Evolutionary conservation across 2,797 vertebrate species (phyloP), one percentile per base, ranked within the genome.

Genomic region (Chiropotes sagulatus): DNA sequence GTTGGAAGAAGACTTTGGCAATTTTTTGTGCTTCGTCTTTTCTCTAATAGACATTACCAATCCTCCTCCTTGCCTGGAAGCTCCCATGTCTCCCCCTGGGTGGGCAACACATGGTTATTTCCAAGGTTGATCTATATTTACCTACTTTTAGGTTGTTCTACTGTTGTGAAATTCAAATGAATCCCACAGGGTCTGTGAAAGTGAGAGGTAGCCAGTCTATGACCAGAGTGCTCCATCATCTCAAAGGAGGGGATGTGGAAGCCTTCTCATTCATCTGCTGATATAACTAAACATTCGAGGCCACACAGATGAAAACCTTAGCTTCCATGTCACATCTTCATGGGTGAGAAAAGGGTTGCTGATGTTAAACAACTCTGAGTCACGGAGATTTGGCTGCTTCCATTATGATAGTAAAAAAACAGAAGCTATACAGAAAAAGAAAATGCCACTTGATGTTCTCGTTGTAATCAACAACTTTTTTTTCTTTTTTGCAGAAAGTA

Each of bases 401-500:
- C 67, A 44, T 92, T 93, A 61, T 33, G 57, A 85, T 92, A 94
- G 91, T 92, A 96, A 97, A 92, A 94, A 97, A 92, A 84, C 46
- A 84, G 52, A 81, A 26, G 30, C 72, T 58, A 46, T 7, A 4
- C 9, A 50, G 73, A 67, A 95, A 94, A 96, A 93, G 70, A 91
- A 93, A 95, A 95, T 22, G 44, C 84, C 89, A 50, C 80, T 93
- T 90, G 90, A 81, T 88, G 96, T 96, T 87, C 86, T 90, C 48
- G 30, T 20, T 61, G 50, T 89, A 87, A 93, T 93, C 76, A 94
- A 91, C 83, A 94, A 57, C 73, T n/a, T 30, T 72, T 88, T 87
- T 36, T 22, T 79, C 54, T 90, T 91, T 98, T 96, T 98, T 98
- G 93, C 97, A 99, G 99, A 99, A 97, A 99, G 99, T 70, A 99